Evolutionary conservation across 2,113 vertebrate species (phyloP), one percentile per base, ranked within the genome.

Genomic region (Erpornis zantholeuca): DNA sequence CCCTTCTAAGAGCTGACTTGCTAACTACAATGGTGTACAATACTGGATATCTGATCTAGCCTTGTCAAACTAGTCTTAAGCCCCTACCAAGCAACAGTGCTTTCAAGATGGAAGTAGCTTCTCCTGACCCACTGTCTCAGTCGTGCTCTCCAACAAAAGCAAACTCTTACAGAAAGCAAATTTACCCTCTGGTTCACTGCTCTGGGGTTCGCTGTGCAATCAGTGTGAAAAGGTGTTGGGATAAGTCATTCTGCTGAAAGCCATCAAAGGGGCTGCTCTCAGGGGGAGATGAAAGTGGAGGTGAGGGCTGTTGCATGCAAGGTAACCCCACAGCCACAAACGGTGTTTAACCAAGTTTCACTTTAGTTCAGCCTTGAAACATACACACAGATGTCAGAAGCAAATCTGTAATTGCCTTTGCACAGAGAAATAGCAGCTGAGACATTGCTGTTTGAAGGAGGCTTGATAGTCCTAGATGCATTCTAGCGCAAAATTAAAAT

Each of bases 91-190:
- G 75, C 33, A 91, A 86, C 38, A 94, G 12, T 12, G 31, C 69
- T 92, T 94, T 75, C 35, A 79, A 82, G 91, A 56, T 82, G 45
- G 85, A 96, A 95, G 80, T 76, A 75, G 12, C 22, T 86, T 94
- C 64, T 70, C 73, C 59, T 96, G 57, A 94, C 78, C 56, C 70
- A 88, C 59, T 50, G 29, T 38, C 89, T 94, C 82, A 85, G 69
- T 44, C 44, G 20, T 22, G 64, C 35, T 73, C n/a, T 91, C 57
- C 9, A 3, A 59, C 69, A 91, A 75, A 84, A 64, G 69, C 77
- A 95, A 86, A 49, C 23, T 93, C 53, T 52, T 81, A 13, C 0
- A 80, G 60, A 77, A 93, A 92, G 75, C 50, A 50, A 88, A 78
- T 84, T 92, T 86, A 56, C 15, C 21, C 56, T 68, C 33, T 85